These are phyloP conservation scores for Rhimphoctona megacephalus DNA, from an alignment of 2,888 invertebrate species.

Conservation along the genomic window DNA sequence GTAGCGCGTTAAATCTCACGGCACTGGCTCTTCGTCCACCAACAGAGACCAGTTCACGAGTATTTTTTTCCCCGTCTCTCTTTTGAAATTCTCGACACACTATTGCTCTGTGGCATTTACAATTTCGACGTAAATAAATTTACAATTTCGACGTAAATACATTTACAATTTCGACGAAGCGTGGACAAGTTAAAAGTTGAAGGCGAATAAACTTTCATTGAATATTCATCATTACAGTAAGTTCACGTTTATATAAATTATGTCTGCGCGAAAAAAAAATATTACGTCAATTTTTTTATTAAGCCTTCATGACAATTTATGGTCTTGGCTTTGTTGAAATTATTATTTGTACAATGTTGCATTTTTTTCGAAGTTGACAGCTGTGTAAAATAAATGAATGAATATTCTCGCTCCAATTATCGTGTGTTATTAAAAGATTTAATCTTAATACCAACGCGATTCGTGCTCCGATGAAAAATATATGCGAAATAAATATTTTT, in stretches of 20 bases:
- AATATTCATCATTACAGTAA: constrained; percentile 40
- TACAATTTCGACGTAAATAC: background rate
- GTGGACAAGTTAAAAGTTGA: constrained; percentile 9
- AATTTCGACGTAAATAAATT: background rate
- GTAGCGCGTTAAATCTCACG: constrained; percentile 68
- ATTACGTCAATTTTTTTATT: background rate
- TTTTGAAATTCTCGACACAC: constrained; percentile 2
- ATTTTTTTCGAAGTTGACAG: constrained; percentile 7
- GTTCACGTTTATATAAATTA: constrained; percentile 8
- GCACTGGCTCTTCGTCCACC: constrained; percentile 75
- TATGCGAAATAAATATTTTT: background rate
- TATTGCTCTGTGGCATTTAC: constrained; percentile 32
- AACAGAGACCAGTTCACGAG: constrained; percentile 58
- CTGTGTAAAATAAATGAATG: background rate
- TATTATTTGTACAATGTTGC: constrained; percentile 2
- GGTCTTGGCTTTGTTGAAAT: background rate
- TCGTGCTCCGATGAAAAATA: background rate
- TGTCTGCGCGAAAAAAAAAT: background rate
- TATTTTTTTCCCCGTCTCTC: constrained; percentile 1
- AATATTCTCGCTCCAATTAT: background rate
- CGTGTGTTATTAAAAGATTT: background rate
- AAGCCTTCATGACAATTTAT: background rate
- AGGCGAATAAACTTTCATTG: constrained; percentile 28
- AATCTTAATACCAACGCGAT: background rate
- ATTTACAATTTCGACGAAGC: background rate